Evolutionary conservation across 2,888 invertebrate species (phyloP), one percentile per base, ranked within the genome.

Genomic region (Limnephilus marmoratus): DNA sequence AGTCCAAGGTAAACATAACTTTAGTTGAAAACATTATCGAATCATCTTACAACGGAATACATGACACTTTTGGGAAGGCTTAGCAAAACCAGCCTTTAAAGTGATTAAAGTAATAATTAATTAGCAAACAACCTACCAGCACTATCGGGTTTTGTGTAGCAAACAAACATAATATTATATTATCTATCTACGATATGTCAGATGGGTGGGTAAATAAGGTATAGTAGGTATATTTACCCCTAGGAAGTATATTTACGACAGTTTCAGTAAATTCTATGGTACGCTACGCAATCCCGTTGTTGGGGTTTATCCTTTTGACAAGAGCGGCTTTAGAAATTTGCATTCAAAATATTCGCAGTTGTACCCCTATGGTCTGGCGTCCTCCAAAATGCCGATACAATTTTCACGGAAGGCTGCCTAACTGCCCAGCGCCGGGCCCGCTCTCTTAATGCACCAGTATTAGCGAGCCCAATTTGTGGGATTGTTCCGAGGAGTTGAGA

Each of bases 271-370:
- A 85, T 31, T n/a, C 37, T 24, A 11, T 85, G 83, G 34, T 37
- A 37, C 24, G 37, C 24, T 85, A 41, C 41, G 34, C 85, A 41
- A 68, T 68, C 85, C 31, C 34, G 80, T 80, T 80, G 37, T 89
- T n/a, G 87, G 87, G 86, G 24, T 81, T 89, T 37, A 80, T 89
- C 88, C 88, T 37, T 37, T n/a, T 89, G 88, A 89, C 88, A 80
- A 80, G 24, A 45, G 88, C 31, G 80, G 88, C 88, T 89, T 89
- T 80, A 68, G 68, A 89, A 89, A 89, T 89, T 89, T 89, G 88
- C 88, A 80, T 89, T 80, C 15, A 80, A 89, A 80, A 89, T 80
- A 89, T 89, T 81, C n/a, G 41, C 88, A 89, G 81, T 89, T 81
- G 68, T 29, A 49, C 24, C n/a, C 41, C 45, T 49, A 15, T 80